Evolutionary conservation across 1,140 invertebrate species (phyloP), one percentile per base, ranked within the genome.

Genomic region (Magallana ariakensis): DNA sequence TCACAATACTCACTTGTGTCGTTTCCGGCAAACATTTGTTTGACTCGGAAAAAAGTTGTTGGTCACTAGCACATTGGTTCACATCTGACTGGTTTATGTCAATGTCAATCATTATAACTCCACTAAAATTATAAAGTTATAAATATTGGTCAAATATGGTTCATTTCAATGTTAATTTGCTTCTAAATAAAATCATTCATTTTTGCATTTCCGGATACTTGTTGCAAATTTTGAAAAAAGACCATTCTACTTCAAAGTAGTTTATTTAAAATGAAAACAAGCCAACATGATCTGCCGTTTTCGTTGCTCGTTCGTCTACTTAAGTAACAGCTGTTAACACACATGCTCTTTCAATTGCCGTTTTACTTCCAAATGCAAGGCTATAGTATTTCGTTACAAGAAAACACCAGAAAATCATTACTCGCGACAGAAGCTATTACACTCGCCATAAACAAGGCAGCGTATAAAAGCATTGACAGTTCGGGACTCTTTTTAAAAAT

Each of bases 51-150:
- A 95, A 95, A 0, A 95, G 87, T 0, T 90, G 87, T 15, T 90
- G 86, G 19, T 90, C 89, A 55, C 94, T 90, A 55, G 92, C 88
- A 90, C 95, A 95, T 88, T 95, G 95, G 91, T 95, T 93, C 82
- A 95, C 94, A 66, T 95, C 93, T 7, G 94, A 89, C 56, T 93
- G 85, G 26, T 91, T 87, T 15, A 95, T 87, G 87, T 95, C 92
- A 80, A 95, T 92, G 84, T 95, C 94, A 13, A 95, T 88, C 53
- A 93, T 90, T 0, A 95, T 94, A 15, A 95, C 94, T 53, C 95
- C 95, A 83, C 95, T 95, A 81, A 97, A 94, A 98, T 11, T 46
- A 85, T 46, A 10, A 89, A 85, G 16, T 19, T 53, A 54, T 66
- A 26, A 26, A 13, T 33, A 46, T 46, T 2, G 33, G 33, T 46